Percentiles rank a stretch among this genome's conserved stretches.
Evolutionary conservation across 1,140 invertebrate genomes (phyloP).

Genomic region (Zaprionus ornatus): DNA sequence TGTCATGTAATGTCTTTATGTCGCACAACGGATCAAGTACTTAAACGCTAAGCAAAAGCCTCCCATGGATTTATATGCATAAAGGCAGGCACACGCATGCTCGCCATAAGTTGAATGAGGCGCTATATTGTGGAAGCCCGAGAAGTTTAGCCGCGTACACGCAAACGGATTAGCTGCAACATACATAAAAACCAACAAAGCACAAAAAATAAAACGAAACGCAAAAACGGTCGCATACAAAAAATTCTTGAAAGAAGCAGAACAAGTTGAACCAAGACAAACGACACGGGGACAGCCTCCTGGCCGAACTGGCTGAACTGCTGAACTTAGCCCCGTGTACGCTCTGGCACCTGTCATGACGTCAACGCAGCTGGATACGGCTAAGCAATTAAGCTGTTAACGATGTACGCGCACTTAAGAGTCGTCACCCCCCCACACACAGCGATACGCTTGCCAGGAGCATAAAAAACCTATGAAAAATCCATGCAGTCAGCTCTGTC

Average conservation of each 20-base stretch:
- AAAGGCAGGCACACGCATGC: slow-evolving; percentile 68
- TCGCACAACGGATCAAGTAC: slow-evolving; percentile 71
- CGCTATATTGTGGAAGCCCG: slow-evolving; percentile 36
- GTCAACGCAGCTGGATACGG: slow-evolving; percentile 66
- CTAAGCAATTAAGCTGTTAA: slow-evolving; percentile 79
- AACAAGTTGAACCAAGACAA: slow-evolving; percentile 1
- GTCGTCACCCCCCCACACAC: slow-evolving; percentile 22
- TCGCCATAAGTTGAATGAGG: slow-evolving; percentile 40
- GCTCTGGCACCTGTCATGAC: slow-evolving; percentile 48
- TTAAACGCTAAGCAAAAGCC: slow-evolving; percentile 76
- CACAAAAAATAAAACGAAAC: slow-evolving; percentile 11
- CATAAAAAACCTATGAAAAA: slow-evolving; percentile 61
- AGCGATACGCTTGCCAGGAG: slow-evolving; percentile 36
- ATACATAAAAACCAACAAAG: slow-evolving; percentile 44
- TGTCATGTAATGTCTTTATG: slow-evolving; percentile 80
- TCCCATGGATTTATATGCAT: slow-evolving; percentile 72
- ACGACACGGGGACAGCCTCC: slow-evolving; percentile 43
- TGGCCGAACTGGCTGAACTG: slow-evolving; percentile 26
- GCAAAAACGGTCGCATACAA: slow-evolving; percentile 29
- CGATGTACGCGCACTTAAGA: slow-evolving; percentile 73
- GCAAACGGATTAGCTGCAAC: slow-evolving; percentile 71
- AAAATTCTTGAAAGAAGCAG: slow-evolving; percentile 19
- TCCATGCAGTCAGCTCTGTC: slow-evolving; percentile 44
- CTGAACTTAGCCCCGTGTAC: slow-evolving; percentile 27
- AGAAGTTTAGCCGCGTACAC: slow-evolving; percentile 53